Conservation (phyloP, 2,888 invertebrate species). For the Oxytorus armatus region DNA sequence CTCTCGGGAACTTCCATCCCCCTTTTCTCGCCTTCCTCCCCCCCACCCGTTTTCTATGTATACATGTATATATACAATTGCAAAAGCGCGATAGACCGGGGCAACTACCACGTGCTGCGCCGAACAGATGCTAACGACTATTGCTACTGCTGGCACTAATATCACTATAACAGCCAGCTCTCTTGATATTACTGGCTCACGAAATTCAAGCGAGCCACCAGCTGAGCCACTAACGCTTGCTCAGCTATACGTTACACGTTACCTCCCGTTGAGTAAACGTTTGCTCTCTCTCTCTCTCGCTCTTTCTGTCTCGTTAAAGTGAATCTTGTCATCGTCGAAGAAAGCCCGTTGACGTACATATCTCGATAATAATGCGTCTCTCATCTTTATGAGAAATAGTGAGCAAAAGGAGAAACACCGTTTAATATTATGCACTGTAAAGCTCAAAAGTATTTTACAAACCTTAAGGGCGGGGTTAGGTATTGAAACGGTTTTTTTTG, state of each 20-base stretch:
- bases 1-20: slow-evolving; percentile 10
- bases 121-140: slow-evolving; percentile 37
- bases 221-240: background rate
- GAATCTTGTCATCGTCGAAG: slow-evolving; percentile 14
- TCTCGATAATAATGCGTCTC: background rate
- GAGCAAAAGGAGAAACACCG: too few relatives aligned
- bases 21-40: too few relatives aligned
- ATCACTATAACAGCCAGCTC: slow-evolving; percentile 3
- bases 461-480: too few relatives aligned
- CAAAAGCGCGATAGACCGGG: slow-evolving; percentile 21
- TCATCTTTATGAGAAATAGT: background rate
- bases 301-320: slow-evolving; percentile 49
- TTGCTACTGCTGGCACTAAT: slow-evolving; percentile 44
- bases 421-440: too few relatives aligned
- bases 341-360: background rate
- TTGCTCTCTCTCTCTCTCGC: too few relatives aligned
- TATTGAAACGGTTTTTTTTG: too few relatives aligned
- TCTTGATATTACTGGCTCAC: slow-evolving; percentile 10
- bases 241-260: background rate
- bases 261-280: slow-evolving; percentile 56
- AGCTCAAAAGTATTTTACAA: too few relatives aligned
- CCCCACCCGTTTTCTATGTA: background rate
- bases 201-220: slow-evolving; percentile 37
- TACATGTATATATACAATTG: background rate
- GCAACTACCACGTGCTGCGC: slow-evolving; percentile 22